phyloP scores from a whole-genome alignment of 2,888 invertebrate genomes.

The Cylindroiulus punctatus region DNA sequence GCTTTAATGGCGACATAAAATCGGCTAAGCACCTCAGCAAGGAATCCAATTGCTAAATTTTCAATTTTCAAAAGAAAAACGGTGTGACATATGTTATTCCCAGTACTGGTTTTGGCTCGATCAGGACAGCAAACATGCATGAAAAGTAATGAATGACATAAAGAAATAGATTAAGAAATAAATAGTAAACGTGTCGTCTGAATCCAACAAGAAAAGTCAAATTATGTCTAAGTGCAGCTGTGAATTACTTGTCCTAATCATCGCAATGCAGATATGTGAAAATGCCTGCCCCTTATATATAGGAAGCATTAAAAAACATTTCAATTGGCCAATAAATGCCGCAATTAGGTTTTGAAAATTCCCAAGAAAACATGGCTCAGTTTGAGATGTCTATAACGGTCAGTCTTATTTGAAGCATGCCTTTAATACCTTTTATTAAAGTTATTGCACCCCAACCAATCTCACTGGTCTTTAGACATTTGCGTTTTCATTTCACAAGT shows the following conservation, averaged over 20 bases:
- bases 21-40: neutral
- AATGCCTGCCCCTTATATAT: too few relatives aligned
- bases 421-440: too few relatives aligned
- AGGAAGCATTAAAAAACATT: too few relatives aligned
- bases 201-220: neutral
- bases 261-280: neutral
- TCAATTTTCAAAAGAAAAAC: neutral
- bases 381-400: too few relatives aligned
- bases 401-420: too few relatives aligned
- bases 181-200: neutral
- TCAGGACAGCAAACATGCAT: neutral
- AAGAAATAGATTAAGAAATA: neutral
- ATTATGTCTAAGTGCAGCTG: neutral
- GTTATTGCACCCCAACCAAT: too few relatives aligned
- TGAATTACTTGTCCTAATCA: neutral
- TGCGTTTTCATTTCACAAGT: too few relatives aligned
- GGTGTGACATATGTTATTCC: neutral
- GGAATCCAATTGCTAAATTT: slow-evolving; percentile 32
- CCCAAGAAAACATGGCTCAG: too few relatives aligned
- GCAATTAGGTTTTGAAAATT: too few relatives aligned
- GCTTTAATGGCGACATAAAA: slow-evolving; percentile 23
- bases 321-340: too few relatives aligned
- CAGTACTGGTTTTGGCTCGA: neutral
- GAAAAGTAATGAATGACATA: neutral
- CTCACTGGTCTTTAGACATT: too few relatives aligned